These are phyloP conservation scores for Acronicta alni DNA, from an alignment of 2,888 invertebrate species.

Conservation along the genomic window DNA sequence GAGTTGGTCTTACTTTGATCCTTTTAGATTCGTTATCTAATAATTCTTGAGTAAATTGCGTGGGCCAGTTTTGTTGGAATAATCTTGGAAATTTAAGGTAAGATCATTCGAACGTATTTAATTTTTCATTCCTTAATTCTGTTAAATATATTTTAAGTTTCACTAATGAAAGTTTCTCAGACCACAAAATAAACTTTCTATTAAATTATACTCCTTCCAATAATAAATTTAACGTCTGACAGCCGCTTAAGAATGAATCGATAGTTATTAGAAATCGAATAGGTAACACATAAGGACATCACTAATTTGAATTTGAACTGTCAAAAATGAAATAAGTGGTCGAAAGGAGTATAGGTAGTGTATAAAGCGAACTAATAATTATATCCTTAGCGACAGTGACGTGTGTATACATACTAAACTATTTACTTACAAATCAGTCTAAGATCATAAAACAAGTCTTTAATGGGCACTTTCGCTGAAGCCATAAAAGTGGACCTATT, in stretches of 20 bases:
- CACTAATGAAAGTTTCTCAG: not conserved
- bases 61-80: slow-evolving; percentile 39
- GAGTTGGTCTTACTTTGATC: slow-evolving; percentile 46
- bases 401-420: slow-evolving; percentile 41
- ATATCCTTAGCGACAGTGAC: slow-evolving; percentile 13
- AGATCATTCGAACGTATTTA: slow-evolving; percentile 25
- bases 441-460: slow-evolving; percentile 70
- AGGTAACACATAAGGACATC: too few relatives aligned
- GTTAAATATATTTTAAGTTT: not conserved
- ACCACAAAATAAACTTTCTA: too few relatives aligned
- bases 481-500: slow-evolving; percentile 66
- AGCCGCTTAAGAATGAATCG: too few relatives aligned
- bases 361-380: slow-evolving; percentile 1
- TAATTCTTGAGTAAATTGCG: slow-evolving; percentile 45
- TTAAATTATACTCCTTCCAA: too few relatives aligned
- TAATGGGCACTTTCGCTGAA: slow-evolving; percentile 72
- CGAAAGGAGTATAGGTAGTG: too few relatives aligned
- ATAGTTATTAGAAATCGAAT: too few relatives aligned
- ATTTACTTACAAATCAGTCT: slow-evolving; percentile 57
- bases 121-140: slow-evolving; percentile 21
- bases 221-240: too few relatives aligned
- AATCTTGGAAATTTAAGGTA: slow-evolving; percentile 20
- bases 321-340: too few relatives aligned
- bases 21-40: slow-evolving; percentile 39
- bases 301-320: too few relatives aligned